Evolutionary conservation across 2,113 vertebrate genomes (phyloP), one percentile per base, ranked within the genome.

Genomic region (Mastomys natalensis): DNA sequence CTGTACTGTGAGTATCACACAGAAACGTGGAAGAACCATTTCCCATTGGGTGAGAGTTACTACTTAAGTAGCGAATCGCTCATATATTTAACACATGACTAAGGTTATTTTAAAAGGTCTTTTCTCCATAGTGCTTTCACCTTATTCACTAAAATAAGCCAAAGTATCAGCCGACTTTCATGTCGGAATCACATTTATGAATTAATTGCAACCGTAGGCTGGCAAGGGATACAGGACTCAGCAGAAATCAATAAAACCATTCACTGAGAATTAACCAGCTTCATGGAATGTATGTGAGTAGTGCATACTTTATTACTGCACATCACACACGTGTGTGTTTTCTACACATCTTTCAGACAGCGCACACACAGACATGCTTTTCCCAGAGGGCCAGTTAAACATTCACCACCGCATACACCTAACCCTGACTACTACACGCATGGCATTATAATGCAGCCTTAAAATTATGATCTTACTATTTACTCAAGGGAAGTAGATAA

Each of bases 231-330:
- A 82, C 90, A 95, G 51, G 40, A 22, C 94, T 84, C 29, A 93
- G 62, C 82, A 95, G 95, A 96, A 95, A 92, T 77, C 87, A 91
- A 93, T 84, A 68, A 94, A 95, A 93, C 45, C 70, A 81, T 77
- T 92, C 51, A 87, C 37, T 62, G 81, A 95, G 82, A 96, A 90
- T 89, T 73, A 91, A 55, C 24, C 34, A 17, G 86, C 66, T 68
- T 76, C 77, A 43, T n/a, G 37, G 62, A 84, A 45, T 92, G 88
- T 88, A 68, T 7, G 92, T 53, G 40, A 95, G n/a, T 68, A 72
- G 87, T 43, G 34, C 48, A 31, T 68, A 87, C 95, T 95, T 93
- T 89, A 89, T 66, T 85, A 60, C 45, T 68, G 43, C 68, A 17
- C 90, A 43, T 62, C 68, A 96, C 51, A n/a, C n/a, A n/a, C 74